phyloP scores from a whole-genome alignment of 2,797 vertebrate species.

The Linurgus olivaceus region DNA sequence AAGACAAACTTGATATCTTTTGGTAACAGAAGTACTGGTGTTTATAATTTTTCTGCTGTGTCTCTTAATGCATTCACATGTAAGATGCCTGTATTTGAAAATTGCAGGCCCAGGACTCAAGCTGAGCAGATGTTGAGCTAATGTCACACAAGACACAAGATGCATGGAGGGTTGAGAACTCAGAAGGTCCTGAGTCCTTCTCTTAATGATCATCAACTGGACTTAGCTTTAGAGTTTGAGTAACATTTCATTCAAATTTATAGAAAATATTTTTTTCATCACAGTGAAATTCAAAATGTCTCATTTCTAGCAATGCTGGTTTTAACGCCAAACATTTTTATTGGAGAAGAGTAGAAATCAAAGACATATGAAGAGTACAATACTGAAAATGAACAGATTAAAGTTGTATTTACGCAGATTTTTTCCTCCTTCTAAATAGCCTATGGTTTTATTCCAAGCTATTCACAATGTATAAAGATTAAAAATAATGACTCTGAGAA shows the following conservation, averaged over 20 bases:
- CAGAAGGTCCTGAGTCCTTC: not conserved
- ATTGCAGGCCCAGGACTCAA: not conserved
- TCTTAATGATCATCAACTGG: not conserved
- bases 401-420: not conserved
- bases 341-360: not conserved
- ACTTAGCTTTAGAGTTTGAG: not conserved
- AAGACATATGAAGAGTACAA: not conserved
- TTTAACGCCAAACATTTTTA: not conserved
- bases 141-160: not conserved
- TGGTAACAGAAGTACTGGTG: not conserved
- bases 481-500: not conserved
- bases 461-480: not conserved
- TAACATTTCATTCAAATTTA: not conserved
- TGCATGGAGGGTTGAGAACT: not conserved
- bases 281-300: not conserved
- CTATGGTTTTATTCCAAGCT: not conserved
- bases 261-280: not conserved
- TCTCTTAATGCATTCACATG: not conserved
- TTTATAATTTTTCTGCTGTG: not conserved
- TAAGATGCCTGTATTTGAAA: not conserved
- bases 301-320: not conserved
- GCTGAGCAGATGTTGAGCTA: not conserved
- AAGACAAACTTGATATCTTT: not conserved
- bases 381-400: not conserved
- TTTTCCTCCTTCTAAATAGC: not conserved